These are phyloP conservation scores for Aleadryas rufinucha DNA, from an alignment of 2,113 vertebrate genomes.

Conservation along the genomic window DNA sequence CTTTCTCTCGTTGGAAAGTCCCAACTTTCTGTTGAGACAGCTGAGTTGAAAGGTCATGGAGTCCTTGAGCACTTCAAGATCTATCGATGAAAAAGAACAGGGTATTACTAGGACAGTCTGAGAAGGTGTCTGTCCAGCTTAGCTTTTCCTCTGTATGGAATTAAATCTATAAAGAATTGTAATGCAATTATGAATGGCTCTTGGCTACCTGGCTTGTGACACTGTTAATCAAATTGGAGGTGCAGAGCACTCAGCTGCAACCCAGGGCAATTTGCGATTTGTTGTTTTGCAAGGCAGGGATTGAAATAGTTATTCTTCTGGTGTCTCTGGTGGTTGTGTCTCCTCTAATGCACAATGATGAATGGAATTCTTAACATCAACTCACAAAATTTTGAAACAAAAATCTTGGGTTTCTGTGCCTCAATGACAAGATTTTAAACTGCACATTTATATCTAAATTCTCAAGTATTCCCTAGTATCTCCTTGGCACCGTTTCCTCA, in stretches of 20 bases:
- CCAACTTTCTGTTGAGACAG: not conserved
- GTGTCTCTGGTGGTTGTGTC: not conserved
- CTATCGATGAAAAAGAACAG: not conserved
- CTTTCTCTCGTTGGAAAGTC: not conserved
- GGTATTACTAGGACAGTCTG: not conserved
- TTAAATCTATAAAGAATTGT: not conserved
- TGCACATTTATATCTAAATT: not conserved
- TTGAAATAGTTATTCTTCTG: not conserved
- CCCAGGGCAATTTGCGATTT: not conserved
- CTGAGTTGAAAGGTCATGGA: not conserved
- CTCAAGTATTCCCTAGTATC: not conserved
- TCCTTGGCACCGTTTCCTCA: not conserved
- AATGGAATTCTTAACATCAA: not conserved
- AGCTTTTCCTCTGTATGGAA: not conserved
- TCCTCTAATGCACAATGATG: not conserved
- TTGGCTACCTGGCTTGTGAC: not conserved
- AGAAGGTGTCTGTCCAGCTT: not conserved
- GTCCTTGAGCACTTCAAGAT: not conserved
- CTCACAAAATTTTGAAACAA: not conserved
- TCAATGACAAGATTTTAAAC: not conserved
- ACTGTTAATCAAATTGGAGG: not conserved
- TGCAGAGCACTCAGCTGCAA: not conserved
- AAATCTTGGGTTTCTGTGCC: not conserved
- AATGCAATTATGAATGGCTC: not conserved
- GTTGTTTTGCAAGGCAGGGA: not conserved